Base-by-base conservation (phyloP, 2,888 invertebrate genomes). In the Apotomis betuletana region DNA sequence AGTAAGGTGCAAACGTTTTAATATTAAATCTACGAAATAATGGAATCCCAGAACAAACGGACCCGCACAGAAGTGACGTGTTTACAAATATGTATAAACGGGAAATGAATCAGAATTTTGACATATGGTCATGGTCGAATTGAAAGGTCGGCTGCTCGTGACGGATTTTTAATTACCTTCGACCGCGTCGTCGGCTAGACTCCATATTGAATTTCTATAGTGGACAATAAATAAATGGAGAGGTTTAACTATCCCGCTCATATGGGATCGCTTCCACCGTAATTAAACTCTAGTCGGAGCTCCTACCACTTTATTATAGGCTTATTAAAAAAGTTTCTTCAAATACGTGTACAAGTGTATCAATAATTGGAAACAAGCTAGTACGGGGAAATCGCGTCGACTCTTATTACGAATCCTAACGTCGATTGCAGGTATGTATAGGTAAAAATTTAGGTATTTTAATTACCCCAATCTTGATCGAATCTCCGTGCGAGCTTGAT, bases 111-210 rank as follows among this genome's bases (percentile, higher is more conserved):
- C 90, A 91, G 84, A 86, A 91, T 90, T 91, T 90, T 90, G 90
- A 91, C 89, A 90, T 90, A 91, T 91, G 89, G 88, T 88, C 89
- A 91, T 91, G 89, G 88, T 88, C 89, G 84, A 90, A 90, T 90
- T 89, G 91, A 88, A 92, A 89, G 88, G 89, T 90, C 85, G 88
- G 87, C 90, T 93, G 92, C 89, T 86, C 90, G 85, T 92, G 92
- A 93, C 92, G 88, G 91, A 90, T 93, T 92, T 93, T 93, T 92
- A 93, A 93, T 92, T 91, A 92, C 89, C 90, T 83, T 81, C 87
- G 84, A 90, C 92, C 91, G 85, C 90, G 84, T 85, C 85, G 83
- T 84, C 85, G 84, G 81, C 82, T 82, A 84, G 85, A 79, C 77
- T 83, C 83, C 83, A 86, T 90, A 89, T 91, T 89, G 88, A 90